phyloP scores from a whole-genome alignment of 2,797 vertebrate genomes.

The Salarias fasciatus region DNA sequence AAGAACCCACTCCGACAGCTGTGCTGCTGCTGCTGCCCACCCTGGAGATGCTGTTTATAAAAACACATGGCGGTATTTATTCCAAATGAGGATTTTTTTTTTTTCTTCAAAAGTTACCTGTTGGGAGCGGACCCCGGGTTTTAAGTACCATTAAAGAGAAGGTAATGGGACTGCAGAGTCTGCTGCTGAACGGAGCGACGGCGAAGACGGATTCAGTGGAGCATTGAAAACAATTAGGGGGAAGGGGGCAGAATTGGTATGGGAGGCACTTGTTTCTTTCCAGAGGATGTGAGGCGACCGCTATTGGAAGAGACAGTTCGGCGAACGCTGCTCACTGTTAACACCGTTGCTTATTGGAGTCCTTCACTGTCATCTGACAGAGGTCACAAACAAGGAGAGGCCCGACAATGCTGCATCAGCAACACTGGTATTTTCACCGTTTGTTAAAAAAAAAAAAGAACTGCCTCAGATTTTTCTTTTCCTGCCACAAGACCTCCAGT shows the following conservation, averaged over 20 bases:
- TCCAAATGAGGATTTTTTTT: neutral
- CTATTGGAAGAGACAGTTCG: constrained; percentile 71
- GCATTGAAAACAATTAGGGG: constrained; percentile 68
- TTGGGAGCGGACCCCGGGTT: constrained; percentile 29
- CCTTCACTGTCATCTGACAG: constrained; percentile 69
- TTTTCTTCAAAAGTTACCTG: constrained; percentile 35
- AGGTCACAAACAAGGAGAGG: constrained; percentile 69
- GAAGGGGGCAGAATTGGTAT: constrained; percentile 57
- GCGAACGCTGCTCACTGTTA: constrained; percentile 58
- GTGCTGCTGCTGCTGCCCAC: constrained; percentile 93
- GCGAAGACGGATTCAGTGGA: constrained; percentile 61
- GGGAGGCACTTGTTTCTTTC: constrained; percentile 68
- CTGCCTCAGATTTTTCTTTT: constrained; percentile 1
- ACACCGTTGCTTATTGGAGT: constrained; percentile 70
- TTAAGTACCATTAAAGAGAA: constrained; percentile 42
- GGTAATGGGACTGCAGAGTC: constrained; percentile 40
- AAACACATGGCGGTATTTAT: neutral
- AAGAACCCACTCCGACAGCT: constrained; percentile 87
- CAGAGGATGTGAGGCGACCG: constrained; percentile 59
- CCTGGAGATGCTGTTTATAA: constrained; percentile 84
- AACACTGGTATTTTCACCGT: constrained; percentile 25
- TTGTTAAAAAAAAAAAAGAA: neutral
- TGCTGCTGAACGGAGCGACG: constrained; percentile 44
- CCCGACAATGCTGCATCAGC: constrained; percentile 53
- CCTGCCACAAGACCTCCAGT: constrained; percentile 5